These are phyloP conservation scores for Liolophura sinensis DNA, from an alignment of 1,140 invertebrate species.

Conservation along the genomic window DNA sequence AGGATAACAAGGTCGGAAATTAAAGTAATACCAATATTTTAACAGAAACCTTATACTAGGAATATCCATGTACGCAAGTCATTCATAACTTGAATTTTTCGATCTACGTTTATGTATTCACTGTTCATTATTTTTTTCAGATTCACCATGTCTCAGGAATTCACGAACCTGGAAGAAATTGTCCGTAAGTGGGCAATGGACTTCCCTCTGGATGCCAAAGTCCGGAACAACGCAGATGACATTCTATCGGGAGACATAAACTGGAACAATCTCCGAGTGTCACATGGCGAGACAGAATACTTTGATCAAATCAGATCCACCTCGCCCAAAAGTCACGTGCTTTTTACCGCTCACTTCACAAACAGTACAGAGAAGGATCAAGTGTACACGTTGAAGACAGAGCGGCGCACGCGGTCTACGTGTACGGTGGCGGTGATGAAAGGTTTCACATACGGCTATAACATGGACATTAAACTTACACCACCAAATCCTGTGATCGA, in stretches of 20 bases:
- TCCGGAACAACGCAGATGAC: constrained; percentile 40
- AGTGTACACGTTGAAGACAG: constrained; percentile 42
- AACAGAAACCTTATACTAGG: too few species aligned
- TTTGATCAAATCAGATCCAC: constrained; percentile 24
- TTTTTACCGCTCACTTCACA: constrained; percentile 45
- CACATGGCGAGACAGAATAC: constrained; percentile 39
- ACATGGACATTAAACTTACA: constrained; percentile 27
- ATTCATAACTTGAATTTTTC: too few species aligned
- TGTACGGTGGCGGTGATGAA: constrained; percentile 38
- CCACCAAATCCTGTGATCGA: constrained; percentile 58
- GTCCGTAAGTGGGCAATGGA: constrained; percentile 34
- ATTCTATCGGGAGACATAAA: constrained; percentile 36
- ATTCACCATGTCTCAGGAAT: not conserved
- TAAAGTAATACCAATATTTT: too few species aligned
- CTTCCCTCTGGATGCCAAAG: constrained; percentile 34
- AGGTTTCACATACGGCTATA: constrained; percentile 36
- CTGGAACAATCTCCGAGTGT: constrained; percentile 35
- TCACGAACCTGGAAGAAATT: constrained; percentile 41
- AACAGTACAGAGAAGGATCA: constrained; percentile 44
- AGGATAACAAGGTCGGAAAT: too few species aligned
- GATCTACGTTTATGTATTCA: too few species aligned
- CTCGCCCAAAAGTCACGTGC: constrained; percentile 40
- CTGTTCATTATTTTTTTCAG: too few species aligned
- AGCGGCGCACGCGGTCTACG: constrained; percentile 44
- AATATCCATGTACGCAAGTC: too few species aligned